Percentiles rank a stretch among this genome's conserved stretches.
Evolutionary conservation across 1,140 invertebrate species (phyloP).

Genomic region (Leptoteleia sp.): DNA sequence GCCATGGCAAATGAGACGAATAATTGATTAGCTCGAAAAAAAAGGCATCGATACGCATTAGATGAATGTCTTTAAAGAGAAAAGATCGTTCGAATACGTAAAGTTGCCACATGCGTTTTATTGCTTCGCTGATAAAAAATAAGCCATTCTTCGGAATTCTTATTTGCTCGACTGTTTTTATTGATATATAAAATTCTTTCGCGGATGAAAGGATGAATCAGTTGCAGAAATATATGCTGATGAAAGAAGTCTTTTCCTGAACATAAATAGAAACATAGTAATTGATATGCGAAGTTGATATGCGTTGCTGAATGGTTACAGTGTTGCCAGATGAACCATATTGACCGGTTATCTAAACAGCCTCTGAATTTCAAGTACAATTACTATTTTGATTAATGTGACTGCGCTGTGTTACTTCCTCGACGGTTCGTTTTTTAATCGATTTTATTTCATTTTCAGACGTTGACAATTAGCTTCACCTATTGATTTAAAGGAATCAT

Average conservation of each 20-base stretch:
- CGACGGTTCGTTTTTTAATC: too few species aligned
- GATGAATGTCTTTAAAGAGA: background rate
- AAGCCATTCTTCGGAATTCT: too few species aligned
- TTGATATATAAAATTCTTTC: slow-evolving; percentile 5
- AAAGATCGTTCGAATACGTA: background rate
- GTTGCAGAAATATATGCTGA: background rate
- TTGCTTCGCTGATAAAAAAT: too few species aligned
- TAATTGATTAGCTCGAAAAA: slow-evolving; percentile 9
- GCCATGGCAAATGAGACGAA: slow-evolving; percentile 1
- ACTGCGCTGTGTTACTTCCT: too few species aligned
- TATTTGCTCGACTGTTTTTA: too few species aligned
- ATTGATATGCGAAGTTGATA: slow-evolving; percentile 48
- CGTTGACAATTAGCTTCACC: too few species aligned
- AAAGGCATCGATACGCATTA: background rate
- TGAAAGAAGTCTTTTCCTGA: slow-evolving; percentile 34
- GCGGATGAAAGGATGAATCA: slow-evolving; percentile 4
- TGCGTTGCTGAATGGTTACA: slow-evolving; percentile 11
- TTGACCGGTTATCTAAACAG: background rate
- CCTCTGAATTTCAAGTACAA: background rate
- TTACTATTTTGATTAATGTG: background rate
- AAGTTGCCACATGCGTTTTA: too few species aligned
- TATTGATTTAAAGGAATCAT: too few species aligned
- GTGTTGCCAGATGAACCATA: slow-evolving; percentile 36
- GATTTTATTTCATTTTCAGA: too few species aligned
- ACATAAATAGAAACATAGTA: slow-evolving; percentile 22